Evolutionary conservation across 2,797 vertebrate species (phyloP).

Genomic region (Caiman crocodilus): DNA sequence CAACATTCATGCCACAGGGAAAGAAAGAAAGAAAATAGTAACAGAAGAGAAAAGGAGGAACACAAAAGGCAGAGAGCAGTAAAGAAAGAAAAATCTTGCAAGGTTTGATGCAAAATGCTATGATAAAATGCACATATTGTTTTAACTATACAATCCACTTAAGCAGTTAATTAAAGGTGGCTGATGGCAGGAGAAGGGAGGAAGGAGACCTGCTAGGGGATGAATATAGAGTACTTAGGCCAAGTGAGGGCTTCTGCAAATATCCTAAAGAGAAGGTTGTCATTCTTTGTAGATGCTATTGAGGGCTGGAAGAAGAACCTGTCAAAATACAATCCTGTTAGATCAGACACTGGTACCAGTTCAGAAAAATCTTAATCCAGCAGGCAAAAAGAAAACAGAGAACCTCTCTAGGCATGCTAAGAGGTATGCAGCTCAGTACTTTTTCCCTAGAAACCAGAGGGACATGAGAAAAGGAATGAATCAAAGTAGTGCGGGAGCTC

Average conservation of each 20-base stretch:
- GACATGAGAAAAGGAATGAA: neutral
- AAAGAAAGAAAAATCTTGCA: neutral
- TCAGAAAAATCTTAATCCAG: neutral
- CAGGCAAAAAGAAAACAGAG: no score
- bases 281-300: neutral
- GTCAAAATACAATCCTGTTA: neutral
- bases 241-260: rapidly evolving
- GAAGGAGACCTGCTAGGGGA: neutral
- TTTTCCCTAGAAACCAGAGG: neutral
- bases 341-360: neutral
- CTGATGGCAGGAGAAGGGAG: neutral
- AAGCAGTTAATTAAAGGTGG: neutral
- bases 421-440: neutral
- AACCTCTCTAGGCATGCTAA: neutral
- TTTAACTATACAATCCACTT: neutral
- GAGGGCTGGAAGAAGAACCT: neutral
- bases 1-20: neutral
- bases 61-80: neutral
- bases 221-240: neutral
- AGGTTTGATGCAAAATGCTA: neutral
- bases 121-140: neutral
- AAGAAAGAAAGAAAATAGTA: neutral
- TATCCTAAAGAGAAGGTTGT: neutral
- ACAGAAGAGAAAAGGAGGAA: neutral
- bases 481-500: neutral